Conservation (phyloP, 2,113 vertebrate species). For the Ariopsis seemanni region DNA sequence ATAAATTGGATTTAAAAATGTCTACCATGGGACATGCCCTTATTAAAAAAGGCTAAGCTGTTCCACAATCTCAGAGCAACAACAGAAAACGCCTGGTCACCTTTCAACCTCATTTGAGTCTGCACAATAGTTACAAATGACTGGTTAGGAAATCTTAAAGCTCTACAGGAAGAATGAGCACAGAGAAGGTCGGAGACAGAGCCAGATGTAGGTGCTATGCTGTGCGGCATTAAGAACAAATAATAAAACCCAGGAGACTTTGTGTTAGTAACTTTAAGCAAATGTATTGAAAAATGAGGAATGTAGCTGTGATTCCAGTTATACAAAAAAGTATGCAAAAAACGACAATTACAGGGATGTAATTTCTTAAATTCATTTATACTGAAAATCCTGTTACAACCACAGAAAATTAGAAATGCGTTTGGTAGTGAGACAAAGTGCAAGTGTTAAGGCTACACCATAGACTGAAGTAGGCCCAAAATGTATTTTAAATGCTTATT, state of each 20-base stretch:
- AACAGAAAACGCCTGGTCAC: neutral
- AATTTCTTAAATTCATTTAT: slow-evolving; percentile 7
- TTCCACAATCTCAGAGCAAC: neutral
- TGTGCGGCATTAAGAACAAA: neutral
- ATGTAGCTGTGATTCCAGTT: neutral
- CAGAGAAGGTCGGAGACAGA: slow-evolving; percentile 11
- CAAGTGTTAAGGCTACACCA: slow-evolving; percentile 11
- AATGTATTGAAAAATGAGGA: neutral
- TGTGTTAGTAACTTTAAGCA: neutral
- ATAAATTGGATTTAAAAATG: neutral
- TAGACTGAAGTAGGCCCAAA: slow-evolving; percentile 4
- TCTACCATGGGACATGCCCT: neutral
- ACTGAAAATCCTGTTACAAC: neutral
- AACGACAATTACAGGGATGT: neutral
- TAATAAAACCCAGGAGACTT: neutral
- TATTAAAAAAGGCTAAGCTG: neutral
- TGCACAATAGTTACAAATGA: neutral
- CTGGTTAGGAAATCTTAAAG: neutral
- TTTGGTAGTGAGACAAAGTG: neutral
- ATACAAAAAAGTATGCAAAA: no score
- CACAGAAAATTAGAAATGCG: neutral
- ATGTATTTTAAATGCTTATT: slow-evolving; percentile 30
- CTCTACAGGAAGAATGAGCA: neutral
- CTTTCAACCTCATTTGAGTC: neutral
- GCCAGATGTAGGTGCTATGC: neutral